A percentile compares a stretch with the other conserved stretches of the same genome.
phyloP scores from a whole-genome alignment of 2,888 invertebrate species.

The Trachelus troglodyta region DNA sequence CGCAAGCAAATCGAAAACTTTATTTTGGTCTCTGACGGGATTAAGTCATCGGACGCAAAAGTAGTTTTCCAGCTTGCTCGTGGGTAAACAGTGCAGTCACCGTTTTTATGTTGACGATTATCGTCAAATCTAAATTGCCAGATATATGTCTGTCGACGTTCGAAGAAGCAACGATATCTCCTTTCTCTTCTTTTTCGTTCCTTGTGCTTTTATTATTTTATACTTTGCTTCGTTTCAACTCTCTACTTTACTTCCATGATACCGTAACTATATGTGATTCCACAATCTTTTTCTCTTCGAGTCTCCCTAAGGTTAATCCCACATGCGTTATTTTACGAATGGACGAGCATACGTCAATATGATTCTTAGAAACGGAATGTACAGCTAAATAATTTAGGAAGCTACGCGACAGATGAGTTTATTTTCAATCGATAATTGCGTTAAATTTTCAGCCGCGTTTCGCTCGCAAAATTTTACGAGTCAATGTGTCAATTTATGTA shows the following conservation, averaged over 20 bases:
- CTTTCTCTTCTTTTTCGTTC: not conserved
- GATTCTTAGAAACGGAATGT: not conserved
- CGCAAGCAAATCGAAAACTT: not conserved
- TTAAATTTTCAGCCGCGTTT: not conserved
- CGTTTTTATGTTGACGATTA: not conserved
- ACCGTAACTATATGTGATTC: not conserved
- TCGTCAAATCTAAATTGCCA: not conserved
- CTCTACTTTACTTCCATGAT: not conserved
- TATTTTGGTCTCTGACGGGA: not conserved
- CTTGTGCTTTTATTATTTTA: not conserved
- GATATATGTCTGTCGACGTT: not conserved
- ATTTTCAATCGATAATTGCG: not conserved
- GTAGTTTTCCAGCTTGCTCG: not conserved
- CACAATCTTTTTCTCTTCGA: not conserved
- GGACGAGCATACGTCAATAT: not conserved
- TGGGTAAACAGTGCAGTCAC: not conserved
- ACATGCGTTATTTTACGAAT: not conserved
- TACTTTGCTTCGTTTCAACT: not conserved
- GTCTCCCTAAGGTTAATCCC: not conserved
- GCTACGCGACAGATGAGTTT: not conserved
- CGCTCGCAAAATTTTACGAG: not conserved
- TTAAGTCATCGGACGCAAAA: not conserved
- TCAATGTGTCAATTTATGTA: not conserved
- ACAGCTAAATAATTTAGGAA: not conserved
- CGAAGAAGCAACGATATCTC: not conserved